Evolutionary conservation across 2,113 vertebrate genomes (phyloP).

Genomic region (Ahaetulla prasina): DNA sequence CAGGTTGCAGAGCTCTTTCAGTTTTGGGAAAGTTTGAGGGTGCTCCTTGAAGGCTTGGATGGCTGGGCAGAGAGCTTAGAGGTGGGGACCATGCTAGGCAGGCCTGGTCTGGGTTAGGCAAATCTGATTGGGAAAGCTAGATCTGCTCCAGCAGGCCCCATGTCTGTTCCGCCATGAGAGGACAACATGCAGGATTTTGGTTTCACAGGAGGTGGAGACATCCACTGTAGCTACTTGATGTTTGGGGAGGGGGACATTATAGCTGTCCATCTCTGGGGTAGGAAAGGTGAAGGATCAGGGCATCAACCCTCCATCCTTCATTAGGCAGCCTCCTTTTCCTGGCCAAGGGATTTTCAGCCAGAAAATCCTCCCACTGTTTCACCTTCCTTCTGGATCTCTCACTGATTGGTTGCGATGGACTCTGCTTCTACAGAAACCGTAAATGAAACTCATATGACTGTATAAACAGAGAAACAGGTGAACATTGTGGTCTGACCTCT

Average conservation of each 20-base stretch:
- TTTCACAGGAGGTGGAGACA: background rate
- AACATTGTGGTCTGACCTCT: background rate
- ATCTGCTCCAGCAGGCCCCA: background rate
- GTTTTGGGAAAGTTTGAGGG: background rate
- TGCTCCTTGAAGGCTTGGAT: background rate
- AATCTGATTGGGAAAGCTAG: background rate
- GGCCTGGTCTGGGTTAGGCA: background rate
- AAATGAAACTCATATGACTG: background rate
- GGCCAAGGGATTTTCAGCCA: background rate
- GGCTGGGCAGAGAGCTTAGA: background rate
- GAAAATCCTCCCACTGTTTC: background rate
- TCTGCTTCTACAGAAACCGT: background rate
- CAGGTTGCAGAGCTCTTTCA: background rate
- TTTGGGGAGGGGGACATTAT: background rate
- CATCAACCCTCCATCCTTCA: background rate
- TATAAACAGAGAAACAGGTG: background rate
- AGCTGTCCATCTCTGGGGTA: background rate
- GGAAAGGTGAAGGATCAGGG: background rate
- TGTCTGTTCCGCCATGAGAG: background rate
- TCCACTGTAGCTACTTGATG: background rate
- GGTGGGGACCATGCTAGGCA: background rate
- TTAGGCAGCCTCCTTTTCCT: background rate
- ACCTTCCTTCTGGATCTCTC: background rate
- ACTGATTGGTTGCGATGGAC: background rate
- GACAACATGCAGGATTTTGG: background rate